Evolutionary conservation across 2,797 vertebrate genomes (phyloP), one percentile per base, ranked within the genome.

Genomic region (Ispidina picta): DNA sequence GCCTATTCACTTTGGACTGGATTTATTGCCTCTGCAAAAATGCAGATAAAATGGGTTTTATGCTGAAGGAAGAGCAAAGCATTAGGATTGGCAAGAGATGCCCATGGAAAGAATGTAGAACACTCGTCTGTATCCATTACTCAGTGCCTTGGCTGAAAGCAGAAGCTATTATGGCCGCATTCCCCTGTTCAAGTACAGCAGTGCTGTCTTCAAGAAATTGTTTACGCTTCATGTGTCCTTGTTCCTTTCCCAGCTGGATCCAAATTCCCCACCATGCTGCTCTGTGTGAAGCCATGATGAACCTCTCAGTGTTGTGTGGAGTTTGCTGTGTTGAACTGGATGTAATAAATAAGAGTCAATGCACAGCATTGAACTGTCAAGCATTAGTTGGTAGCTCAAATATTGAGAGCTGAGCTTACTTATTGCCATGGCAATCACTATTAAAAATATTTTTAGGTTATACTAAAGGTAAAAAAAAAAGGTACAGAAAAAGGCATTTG

Each of bases 371-470:
- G 77, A 93, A 37, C n/a, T 21, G 44, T 49, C 55, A 19, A 33
- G 70, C 8, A 2, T 43, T 65, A 71, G 76, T 5, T 86, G 64
- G 33, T 60, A 92, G 90, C 44, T 94, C 72, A 85, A n/a, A 85
- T 83, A 90, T 48, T 80, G 90, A 90, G 83, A 88, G 58, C 69
- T 93, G 56, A 86, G 65, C 90, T 90, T 93, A 46, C 88, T 93
- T 83, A 96, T 94, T 95, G 90, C 94, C 89, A 94, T 95, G 93
- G 93, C 72, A 95, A 95, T 94, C 93, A 93, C 84, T 94, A 93
- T 90, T 90, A 92, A 80, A 93, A 88, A 74, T 94, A 91, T 92
- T 92, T 93, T 95, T 94, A 94, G 84, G 84, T 89, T 87, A 62
- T 37, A 52, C 69, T 85, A 72, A 89, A 94, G 84, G 90, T 93